Conservation (phyloP, 2,888 invertebrate species). For the Oligia strigilis region DNA sequence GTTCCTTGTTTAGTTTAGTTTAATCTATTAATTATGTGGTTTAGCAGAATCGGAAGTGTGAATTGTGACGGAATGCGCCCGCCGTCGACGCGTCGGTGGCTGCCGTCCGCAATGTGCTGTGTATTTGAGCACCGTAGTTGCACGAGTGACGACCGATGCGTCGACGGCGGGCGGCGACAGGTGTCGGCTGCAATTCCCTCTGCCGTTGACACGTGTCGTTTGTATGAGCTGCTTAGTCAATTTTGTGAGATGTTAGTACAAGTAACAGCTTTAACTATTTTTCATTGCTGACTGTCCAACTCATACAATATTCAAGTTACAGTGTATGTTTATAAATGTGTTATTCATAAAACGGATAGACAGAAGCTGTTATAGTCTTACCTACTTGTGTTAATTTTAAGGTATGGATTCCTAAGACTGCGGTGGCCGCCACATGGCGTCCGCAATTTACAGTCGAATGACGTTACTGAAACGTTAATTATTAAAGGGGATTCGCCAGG, state of each 20-base stretch:
- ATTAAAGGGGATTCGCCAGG: background rate
- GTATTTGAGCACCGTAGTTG: too few species aligned
- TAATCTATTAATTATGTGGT: slow-evolving; percentile 13
- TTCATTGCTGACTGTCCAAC: background rate
- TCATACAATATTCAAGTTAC: background rate
- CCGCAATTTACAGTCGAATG: background rate
- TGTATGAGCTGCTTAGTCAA: background rate
- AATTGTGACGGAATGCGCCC: background rate
- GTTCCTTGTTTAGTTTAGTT: slow-evolving; percentile 46
- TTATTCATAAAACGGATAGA: background rate
- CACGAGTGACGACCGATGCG: too few species aligned
- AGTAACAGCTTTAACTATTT: background rate
- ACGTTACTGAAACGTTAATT: background rate
- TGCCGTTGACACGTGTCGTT: background rate
- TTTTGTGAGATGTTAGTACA: background rate
- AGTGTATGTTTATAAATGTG: background rate
- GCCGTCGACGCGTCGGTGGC: too few species aligned
- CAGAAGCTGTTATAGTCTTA: background rate
- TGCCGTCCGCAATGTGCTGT: too few species aligned
- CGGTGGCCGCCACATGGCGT: background rate
- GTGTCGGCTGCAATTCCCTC: background rate
- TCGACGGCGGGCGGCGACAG: background rate
- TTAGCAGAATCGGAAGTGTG: background rate
- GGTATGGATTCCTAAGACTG: background rate
- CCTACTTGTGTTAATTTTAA: background rate